A percentile compares a stretch with the other conserved stretches of the same genome.
Evolutionary conservation across 2,888 invertebrate genomes (phyloP).

Genomic region (Dorcus parallelipipedus): DNA sequence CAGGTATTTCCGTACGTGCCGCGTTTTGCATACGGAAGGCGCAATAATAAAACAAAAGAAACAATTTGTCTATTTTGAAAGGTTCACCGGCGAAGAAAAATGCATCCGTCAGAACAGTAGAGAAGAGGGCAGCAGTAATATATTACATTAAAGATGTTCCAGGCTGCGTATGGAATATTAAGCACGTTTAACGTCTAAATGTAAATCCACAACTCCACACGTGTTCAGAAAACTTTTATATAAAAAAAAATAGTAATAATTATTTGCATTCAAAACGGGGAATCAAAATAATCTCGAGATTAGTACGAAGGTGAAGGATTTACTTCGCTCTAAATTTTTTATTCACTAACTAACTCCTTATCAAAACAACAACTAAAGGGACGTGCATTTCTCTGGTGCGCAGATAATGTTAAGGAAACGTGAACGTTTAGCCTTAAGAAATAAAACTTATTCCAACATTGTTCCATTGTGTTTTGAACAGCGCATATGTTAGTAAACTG

Average conservation of each 20-base stretch:
- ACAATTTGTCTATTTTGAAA: constrained; percentile 12
- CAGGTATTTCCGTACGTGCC: constrained; percentile 26
- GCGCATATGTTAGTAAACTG: neutral
- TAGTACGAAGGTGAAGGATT: no score
- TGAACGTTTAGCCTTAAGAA: neutral
- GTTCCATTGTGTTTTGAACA: neutral
- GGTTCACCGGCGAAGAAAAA: constrained; percentile 6
- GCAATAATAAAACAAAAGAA: constrained; percentile 17
- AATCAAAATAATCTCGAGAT: no score
- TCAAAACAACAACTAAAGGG: neutral
- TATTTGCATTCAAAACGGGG: no score
- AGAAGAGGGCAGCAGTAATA: constrained; percentile 1
- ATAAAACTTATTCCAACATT: neutral
- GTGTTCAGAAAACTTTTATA: no score
- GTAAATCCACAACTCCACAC: no score
- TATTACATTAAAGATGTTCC: no score
- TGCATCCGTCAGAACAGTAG: constrained; percentile 8
- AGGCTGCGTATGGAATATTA: no score
- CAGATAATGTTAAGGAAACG: no score
- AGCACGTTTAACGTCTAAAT: no score
- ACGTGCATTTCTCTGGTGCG: neutral
- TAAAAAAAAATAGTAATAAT: no score
- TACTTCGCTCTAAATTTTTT: no score
- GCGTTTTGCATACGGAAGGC: constrained; percentile 16
- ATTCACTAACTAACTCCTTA: no score